These are phyloP conservation scores for Tipula lateralis DNA, from an alignment of 2,888 invertebrate genomes.

Conservation along the genomic window DNA sequence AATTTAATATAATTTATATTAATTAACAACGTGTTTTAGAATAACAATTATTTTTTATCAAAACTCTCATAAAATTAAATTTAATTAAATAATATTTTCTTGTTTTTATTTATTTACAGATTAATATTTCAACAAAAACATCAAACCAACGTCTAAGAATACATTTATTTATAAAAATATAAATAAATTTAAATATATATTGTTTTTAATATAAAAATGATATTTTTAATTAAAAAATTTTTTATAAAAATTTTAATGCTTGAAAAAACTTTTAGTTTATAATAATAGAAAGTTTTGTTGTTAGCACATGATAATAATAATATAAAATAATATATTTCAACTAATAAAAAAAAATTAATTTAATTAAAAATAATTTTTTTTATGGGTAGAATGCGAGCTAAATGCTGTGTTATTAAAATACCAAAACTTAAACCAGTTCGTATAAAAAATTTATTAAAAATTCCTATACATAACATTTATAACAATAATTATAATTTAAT, in stretches of 20 bases:
- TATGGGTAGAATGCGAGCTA: constrained; percentile 30
- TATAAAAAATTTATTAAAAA: constrained; percentile 29
- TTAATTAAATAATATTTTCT: neutral
- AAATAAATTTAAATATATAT: neutral
- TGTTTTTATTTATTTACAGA: neutral
- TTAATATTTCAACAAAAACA: neutral
- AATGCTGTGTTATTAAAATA: constrained; percentile 30
- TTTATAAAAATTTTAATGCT: neutral
- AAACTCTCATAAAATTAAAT: neutral
- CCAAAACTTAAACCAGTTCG: constrained; percentile 31
- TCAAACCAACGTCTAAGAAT: neutral
- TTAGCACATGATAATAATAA: neutral
- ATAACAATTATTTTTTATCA: neutral
- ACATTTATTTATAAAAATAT: too few relatives aligned
- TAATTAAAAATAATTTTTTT: constrained; percentile 24
- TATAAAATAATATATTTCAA: neutral
- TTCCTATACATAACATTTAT: constrained; percentile 28
- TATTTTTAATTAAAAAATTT: neutral
- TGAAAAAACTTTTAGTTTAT: neutral
- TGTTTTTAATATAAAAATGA: neutral
- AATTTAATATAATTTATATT: neutral
- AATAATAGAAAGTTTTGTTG: neutral
- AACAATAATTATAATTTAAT: neutral
- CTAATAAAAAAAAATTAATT: constrained; percentile 25
- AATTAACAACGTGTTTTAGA: neutral